phyloP scores from a whole-genome alignment of 1,140 invertebrate genomes.

The roundworm (Caenorhabditis elegans) region DNA sequence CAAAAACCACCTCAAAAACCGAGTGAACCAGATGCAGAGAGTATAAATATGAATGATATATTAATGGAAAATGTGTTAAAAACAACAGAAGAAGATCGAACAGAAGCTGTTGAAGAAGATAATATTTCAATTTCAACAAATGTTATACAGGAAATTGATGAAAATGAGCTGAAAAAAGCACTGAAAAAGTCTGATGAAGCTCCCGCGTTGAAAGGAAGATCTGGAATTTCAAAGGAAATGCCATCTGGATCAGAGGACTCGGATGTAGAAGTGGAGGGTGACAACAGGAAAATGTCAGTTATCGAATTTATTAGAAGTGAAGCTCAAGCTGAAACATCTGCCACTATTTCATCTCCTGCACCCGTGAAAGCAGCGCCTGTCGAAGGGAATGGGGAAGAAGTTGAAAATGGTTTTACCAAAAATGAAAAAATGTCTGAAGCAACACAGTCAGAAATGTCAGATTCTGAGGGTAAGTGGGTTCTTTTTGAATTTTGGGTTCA shows the following conservation, averaged over 20 bases:
- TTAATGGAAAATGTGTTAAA: not conserved
- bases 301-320: conserved; percentile 6
- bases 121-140: not conserved
- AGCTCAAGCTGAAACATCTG: not conserved
- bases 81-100: conserved; percentile 7
- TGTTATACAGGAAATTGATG: not conserved
- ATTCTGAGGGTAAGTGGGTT: not conserved
- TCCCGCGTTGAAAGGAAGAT: not conserved
- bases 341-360: not conserved
- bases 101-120: conserved; percentile 9
- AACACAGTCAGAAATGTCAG: conserved; percentile 1
- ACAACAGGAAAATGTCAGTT: conserved; percentile 12
- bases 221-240: conserved; percentile 8
- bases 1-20: not conserved
- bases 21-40: not conserved
- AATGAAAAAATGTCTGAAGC: conserved; percentile 13
- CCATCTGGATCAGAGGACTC: not conserved
- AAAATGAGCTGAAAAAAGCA: conserved; percentile 1
- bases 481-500: too few species aligned
- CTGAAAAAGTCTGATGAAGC: not conserved
- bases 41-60: conserved; percentile 14
- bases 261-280: not conserved
- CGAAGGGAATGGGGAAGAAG: not conserved
- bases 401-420: not conserved
- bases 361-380: not conserved